Conservation (phyloP, 2,797 vertebrate species). For the Mormyrops attenuatus region DNA sequence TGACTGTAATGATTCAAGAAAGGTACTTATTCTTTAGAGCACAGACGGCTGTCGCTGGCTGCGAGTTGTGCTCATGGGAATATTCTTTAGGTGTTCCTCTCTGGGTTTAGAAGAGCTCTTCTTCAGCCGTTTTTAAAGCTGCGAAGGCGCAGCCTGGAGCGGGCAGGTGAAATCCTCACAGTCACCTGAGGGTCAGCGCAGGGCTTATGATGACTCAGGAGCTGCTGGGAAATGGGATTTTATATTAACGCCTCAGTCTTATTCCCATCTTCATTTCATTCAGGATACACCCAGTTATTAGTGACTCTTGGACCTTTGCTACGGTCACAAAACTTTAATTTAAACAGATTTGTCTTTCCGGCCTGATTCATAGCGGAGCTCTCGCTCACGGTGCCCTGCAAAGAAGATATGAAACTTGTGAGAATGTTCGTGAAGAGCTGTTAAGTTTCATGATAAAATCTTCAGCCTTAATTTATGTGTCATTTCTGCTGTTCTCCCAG, state of each 20-base stretch:
- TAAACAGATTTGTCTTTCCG: neutral
- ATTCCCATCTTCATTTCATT: neutral
- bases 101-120: neutral
- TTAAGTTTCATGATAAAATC: neutral
- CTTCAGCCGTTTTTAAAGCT: neutral
- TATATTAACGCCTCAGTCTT: neutral
- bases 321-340: neutral
- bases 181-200: neutral
- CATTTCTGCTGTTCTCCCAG: neutral
- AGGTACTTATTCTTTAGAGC: neutral
- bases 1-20: neutral
- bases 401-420: neutral
- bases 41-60: neutral
- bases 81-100: neutral
- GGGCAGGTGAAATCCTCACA: neutral
- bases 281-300: neutral
- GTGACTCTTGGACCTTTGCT: neutral
- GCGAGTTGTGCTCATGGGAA: neutral
- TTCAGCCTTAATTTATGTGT: neutral
- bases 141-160: neutral
- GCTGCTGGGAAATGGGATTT: neutral
- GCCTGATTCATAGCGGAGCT: neutral
- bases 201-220: neutral
- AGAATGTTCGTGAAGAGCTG: neutral
- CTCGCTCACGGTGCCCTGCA: neutral